A percentile compares a stretch with the other conserved stretches of the same genome.
phyloP scores from a whole-genome alignment of 2,113 vertebrate genomes.

The Spilogale gracilis region DNA sequence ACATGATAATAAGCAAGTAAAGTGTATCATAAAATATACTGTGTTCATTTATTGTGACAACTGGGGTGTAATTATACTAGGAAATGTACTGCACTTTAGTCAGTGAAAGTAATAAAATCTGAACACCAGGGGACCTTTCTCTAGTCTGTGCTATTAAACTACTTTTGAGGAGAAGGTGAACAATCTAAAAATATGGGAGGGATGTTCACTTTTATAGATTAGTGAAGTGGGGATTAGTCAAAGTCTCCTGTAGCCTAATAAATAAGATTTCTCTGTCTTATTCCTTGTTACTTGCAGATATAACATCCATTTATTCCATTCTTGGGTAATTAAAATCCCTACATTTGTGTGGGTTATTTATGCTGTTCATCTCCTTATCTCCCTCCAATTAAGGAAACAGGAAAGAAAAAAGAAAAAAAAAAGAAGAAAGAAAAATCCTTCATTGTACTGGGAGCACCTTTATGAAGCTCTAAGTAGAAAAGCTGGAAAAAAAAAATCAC shows the following conservation, averaged over 20 bases:
- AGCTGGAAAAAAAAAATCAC: neutral
- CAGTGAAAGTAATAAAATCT: conserved; percentile 75
- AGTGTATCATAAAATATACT: conserved; percentile 76
- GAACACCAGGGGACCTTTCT: conserved; percentile 77
- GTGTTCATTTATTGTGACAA: conserved; percentile 82
- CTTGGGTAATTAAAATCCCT: conserved; percentile 30
- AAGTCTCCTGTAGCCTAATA: neutral
- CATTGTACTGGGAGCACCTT: neutral
- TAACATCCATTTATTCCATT: neutral
- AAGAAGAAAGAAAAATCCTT: neutral
- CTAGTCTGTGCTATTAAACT: conserved; percentile 66
- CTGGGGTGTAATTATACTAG: conserved; percentile 78
- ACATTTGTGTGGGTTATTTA: neutral
- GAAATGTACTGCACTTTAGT: conserved; percentile 77
- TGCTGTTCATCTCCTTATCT: neutral
- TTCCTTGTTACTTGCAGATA: conserved; percentile 34
- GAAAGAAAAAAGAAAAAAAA: neutral
- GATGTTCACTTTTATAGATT: conserved; percentile 57
- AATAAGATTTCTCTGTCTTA: conserved; percentile 1
- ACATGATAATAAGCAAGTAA: conserved; percentile 81
- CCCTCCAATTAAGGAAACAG: conserved; percentile 55
- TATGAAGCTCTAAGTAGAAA: neutral
- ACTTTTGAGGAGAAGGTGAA: conserved; percentile 72
- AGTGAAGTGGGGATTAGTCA: neutral
- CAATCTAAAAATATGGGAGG: conserved; percentile 62